phyloP scores from a whole-genome alignment of 2,797 vertebrate genomes.

The Diglossa cyanea region DNA sequence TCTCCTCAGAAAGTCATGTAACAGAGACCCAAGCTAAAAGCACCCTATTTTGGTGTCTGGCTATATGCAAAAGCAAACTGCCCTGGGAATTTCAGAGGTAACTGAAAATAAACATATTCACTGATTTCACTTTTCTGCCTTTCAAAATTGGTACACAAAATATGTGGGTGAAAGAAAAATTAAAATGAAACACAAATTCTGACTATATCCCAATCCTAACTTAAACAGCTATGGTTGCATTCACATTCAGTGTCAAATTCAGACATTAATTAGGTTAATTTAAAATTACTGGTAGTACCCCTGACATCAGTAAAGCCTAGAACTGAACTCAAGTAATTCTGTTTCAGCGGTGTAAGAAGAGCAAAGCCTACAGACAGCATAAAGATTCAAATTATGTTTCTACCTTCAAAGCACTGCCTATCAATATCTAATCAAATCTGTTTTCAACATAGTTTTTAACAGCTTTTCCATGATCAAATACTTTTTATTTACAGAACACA shows the following conservation, averaged over 20 bases:
- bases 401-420: neutral
- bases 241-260: rapidly evolving
- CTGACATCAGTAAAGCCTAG: neutral
- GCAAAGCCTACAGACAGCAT: neutral
- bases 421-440: neutral
- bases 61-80: neutral
- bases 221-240: neutral
- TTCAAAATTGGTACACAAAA: neutral
- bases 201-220: neutral
- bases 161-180: neutral
- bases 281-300: neutral
- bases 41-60: neutral
- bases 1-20: neutral
- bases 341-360: neutral
- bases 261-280: neutral
- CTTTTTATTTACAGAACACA: neutral
- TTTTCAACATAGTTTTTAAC: neutral
- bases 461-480: neutral
- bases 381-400: neutral
- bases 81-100: neutral
- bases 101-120: neutral
- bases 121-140: neutral
- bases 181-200: neutral
- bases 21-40: neutral
- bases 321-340: neutral